These are phyloP conservation scores for Masticophis lateralis DNA, from an alignment of 2,797 vertebrate species.

Conservation along the genomic window DNA sequence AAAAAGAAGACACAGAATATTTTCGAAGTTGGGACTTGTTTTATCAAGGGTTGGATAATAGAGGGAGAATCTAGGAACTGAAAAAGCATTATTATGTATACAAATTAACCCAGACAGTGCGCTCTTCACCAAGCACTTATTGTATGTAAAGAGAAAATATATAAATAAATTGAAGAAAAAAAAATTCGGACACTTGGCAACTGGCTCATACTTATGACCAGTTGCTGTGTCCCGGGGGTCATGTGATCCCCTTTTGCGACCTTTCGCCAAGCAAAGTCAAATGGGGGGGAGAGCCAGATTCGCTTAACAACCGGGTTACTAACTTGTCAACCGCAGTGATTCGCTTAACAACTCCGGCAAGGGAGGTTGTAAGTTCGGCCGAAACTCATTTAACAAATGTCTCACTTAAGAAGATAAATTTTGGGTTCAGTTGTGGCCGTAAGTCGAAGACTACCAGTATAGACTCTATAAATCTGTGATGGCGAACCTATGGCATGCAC, in stretches of 20 bases:
- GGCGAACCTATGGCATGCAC: too few relatives aligned
- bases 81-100: too few relatives aligned
- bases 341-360: neutral
- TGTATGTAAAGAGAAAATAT: too few relatives aligned
- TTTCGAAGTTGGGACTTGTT: too few relatives aligned
- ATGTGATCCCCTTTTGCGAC: neutral
- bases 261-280: neutral
- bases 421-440: neutral
- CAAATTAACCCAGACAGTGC: too few relatives aligned
- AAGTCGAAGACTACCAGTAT: neutral
- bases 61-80: too few relatives aligned
- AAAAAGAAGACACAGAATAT: too few relatives aligned
- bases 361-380: neutral
- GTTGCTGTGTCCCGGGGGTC: neutral
- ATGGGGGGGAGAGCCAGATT: neutral
- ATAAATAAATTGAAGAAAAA: too few relatives aligned
- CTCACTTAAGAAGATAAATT: neutral
- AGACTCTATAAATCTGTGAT: neutral
- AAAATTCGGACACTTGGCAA: neutral
- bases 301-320: neutral
- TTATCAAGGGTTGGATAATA: too few relatives aligned
- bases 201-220: neutral
- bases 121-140: too few relatives aligned
- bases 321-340: neutral
- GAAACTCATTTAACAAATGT: neutral